These are phyloP conservation scores for Cricetomys ansorgei DNA, from an alignment of 2,113 vertebrate genomes.

Conservation along the genomic window DNA sequence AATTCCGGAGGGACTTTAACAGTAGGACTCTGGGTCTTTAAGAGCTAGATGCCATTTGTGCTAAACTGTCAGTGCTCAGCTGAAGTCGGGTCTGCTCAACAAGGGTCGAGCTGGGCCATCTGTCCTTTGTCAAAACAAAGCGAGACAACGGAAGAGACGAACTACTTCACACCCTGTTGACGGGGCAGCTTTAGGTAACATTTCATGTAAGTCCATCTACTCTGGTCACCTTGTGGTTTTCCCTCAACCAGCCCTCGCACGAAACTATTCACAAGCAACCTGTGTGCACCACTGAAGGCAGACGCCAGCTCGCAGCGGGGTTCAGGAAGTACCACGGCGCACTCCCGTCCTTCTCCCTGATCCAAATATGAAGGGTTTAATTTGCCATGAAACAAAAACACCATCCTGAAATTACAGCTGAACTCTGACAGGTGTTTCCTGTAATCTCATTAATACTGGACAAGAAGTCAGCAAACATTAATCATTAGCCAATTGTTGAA, in stretches of 20 bases:
- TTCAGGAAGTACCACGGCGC: neutral
- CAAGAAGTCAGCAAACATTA: slow-evolving; percentile 61
- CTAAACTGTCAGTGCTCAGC: neutral
- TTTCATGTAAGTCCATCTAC: neutral
- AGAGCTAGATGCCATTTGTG: neutral
- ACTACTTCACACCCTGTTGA: neutral
- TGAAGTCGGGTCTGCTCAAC: neutral
- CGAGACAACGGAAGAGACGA: slow-evolving; percentile 29
- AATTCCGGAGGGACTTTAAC: slow-evolving; percentile 14
- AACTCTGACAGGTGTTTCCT: slow-evolving; percentile 67
- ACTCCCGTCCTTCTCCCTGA: neutral
- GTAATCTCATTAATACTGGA: slow-evolving; percentile 55
- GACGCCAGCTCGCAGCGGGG: neutral
- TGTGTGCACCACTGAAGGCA: neutral
- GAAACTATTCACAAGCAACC: neutral
- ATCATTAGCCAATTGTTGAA: slow-evolving; percentile 79
- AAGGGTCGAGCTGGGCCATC: neutral
- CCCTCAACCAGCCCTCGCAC: neutral
- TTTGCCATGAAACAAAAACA: slow-evolving; percentile 47
- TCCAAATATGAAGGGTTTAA: slow-evolving; percentile 14
- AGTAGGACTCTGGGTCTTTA: slow-evolving; percentile 41
- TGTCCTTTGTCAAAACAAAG: slow-evolving; percentile 25
- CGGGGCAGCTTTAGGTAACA: neutral
- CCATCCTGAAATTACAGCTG: slow-evolving; percentile 36
- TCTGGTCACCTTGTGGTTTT: neutral